Percentiles rank a stretch among this genome's conserved stretches.
Conservation (phyloP, 2,113 vertebrate genomes). For the Nothoprocta perdicaria region DNA sequence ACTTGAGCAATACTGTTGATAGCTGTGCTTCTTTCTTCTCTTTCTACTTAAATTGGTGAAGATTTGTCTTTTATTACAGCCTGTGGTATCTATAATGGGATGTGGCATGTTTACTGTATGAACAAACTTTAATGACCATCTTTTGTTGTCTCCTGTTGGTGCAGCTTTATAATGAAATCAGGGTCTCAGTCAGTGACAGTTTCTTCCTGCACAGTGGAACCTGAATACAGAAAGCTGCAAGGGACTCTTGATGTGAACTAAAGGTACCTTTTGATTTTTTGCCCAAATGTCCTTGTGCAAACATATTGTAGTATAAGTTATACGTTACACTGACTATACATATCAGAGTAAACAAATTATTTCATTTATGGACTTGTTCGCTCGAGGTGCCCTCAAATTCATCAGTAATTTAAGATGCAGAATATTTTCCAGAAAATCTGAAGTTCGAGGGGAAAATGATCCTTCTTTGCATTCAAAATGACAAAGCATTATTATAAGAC, state of each 20-base stretch:
- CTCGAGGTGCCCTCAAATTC: background rate
- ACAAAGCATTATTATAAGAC: background rate
- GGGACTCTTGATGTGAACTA: constrained; percentile 41
- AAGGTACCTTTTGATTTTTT: constrained; percentile 70
- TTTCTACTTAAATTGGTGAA: background rate
- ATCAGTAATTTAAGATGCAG: background rate
- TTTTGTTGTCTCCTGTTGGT: constrained; percentile 57
- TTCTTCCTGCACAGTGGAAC: constrained; percentile 52
- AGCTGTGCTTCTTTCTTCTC: background rate
- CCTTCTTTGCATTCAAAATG: constrained; percentile 12
- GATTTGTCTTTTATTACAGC: background rate
- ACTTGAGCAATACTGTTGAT: background rate
- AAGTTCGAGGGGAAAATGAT: background rate
- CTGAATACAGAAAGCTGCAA: constrained; percentile 43
- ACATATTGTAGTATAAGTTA: background rate
- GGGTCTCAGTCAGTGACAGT: constrained; percentile 57
- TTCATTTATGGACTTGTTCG: background rate
- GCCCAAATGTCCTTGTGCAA: background rate
- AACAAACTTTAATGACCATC: constrained; percentile 30
- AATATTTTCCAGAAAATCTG: background rate
- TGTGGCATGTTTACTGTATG: background rate
- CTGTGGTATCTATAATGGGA: fast-evolving
- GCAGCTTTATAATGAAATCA: constrained; percentile 62
- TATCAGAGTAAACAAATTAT: background rate
- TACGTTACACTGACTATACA: background rate